phyloP scores from a whole-genome alignment of 2,113 vertebrate genomes.

The Psilopogon haemacephalus region DNA sequence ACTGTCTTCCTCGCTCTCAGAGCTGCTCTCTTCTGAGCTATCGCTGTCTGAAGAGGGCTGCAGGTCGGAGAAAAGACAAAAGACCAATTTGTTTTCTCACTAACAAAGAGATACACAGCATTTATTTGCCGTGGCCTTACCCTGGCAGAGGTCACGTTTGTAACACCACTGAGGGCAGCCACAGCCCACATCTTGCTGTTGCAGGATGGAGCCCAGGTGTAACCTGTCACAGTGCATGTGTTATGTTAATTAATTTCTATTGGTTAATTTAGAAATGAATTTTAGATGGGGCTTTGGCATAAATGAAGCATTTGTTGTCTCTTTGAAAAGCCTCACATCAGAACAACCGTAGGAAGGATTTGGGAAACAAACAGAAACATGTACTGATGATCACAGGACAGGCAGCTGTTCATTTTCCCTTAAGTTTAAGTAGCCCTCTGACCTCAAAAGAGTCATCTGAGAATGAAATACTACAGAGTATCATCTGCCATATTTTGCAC shows the following conservation, averaged over 20 bases:
- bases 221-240: rapidly evolving
- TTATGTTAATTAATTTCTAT: not conserved
- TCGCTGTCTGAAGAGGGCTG: not conserved
- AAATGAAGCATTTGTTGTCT: not conserved
- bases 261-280: not conserved
- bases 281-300: not conserved
- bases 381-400: not conserved
- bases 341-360: not conserved
- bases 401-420: not conserved
- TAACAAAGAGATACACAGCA: not conserved
- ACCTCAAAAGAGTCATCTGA: not conserved
- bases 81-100: not conserved
- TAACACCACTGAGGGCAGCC: not conserved
- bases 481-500: not conserved
- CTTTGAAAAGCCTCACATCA: not conserved
- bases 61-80: not conserved
- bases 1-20: slow-evolving; percentile 47
- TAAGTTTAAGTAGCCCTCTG: not conserved
- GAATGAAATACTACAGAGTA: not conserved
- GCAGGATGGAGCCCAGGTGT: not conserved
- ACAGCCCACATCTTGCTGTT: not conserved
- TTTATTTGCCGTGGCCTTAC: not conserved
- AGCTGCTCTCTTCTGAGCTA: slow-evolving; percentile 47
- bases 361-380: not conserved
- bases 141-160: not conserved